Conservation (phyloP, 2,797 vertebrate genomes). For the Cichlasoma orientale region DNA sequence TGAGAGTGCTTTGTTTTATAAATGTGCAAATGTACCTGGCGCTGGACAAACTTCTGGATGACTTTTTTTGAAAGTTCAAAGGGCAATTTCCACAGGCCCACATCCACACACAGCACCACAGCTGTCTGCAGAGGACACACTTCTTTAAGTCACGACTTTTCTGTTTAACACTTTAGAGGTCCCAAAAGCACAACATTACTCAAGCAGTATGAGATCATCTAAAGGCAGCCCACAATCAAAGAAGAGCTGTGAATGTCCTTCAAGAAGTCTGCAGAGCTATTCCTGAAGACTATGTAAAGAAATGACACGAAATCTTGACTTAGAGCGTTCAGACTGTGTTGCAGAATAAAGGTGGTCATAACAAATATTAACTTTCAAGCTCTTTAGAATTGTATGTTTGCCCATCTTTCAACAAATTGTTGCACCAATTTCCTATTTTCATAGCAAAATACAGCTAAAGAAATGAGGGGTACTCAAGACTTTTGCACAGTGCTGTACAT, state of each 20-base stretch:
- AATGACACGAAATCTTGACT: too few relatives aligned
- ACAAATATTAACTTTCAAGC: too few relatives aligned
- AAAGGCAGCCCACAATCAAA: too few relatives aligned
- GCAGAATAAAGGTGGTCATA: too few relatives aligned
- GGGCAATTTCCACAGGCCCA: slow-evolving; percentile 85
- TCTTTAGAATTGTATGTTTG: not conserved
- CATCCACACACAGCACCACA: slow-evolving; percentile 92
- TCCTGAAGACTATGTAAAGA: too few relatives aligned
- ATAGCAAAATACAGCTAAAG: too few relatives aligned
- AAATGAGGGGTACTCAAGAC: too few relatives aligned
- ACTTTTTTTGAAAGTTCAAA: slow-evolving; percentile 92
- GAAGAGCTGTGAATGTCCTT: too few relatives aligned
- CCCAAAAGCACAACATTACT: not conserved
- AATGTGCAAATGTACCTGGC: slow-evolving; percentile 83
- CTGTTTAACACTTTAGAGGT: not conserved
- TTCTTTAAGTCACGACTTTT: not conserved
- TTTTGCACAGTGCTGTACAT: too few relatives aligned
- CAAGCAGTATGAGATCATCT: too few relatives aligned
- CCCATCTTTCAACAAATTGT: not conserved
- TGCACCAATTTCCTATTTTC: not conserved
- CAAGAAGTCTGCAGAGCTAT: too few relatives aligned
- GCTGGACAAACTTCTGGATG: slow-evolving; percentile 90
- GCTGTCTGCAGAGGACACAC: slow-evolving; percentile 75
- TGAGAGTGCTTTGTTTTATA: not conserved
- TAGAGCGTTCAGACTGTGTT: too few relatives aligned